Conservation (phyloP, 2,888 invertebrate genomes). For the Coelopa pilipes region DNA sequence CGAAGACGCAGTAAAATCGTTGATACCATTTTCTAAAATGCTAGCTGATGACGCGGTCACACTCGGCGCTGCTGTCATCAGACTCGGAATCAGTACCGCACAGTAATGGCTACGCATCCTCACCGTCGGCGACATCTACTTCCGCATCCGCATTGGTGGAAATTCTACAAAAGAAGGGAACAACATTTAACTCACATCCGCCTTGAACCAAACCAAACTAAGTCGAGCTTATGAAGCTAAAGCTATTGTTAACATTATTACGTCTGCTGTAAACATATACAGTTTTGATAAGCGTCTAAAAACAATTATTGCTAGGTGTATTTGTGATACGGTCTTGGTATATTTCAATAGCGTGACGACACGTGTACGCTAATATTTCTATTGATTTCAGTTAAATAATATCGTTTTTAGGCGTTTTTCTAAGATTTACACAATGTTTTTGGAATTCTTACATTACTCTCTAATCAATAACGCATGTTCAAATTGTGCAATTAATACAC, state of each 20-base stretch:
- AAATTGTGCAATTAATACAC: no score
- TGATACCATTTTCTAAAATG: slow-evolving; percentile 44
- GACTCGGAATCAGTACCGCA: slow-evolving; percentile 63
- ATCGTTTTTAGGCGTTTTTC: no score
- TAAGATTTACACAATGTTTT: no score
- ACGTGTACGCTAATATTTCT: not conserved
- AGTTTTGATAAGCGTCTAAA: not conserved
- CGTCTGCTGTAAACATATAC: not conserved
- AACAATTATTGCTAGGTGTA: not conserved
- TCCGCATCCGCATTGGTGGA: slow-evolving; percentile 55
- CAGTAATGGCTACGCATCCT: slow-evolving; percentile 67
- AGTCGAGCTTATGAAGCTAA: not conserved
- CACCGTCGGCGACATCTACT: slow-evolving; percentile 51
- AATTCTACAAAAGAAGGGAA: slow-evolving; percentile 57
- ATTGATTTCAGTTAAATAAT: not conserved
- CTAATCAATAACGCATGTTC: no score
- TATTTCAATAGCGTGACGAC: not conserved
- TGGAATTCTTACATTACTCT: no score
- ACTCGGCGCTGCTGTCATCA: slow-evolving; percentile 53
- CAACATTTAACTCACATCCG: not conserved
- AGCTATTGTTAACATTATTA: not conserved
- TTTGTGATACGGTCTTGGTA: not conserved
- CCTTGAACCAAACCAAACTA: not conserved
- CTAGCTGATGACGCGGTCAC: slow-evolving; percentile 50
- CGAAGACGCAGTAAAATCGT: slow-evolving; percentile 28